Evolutionary conservation across 2,797 vertebrate species (phyloP).

Genomic region (Eulemur coronatus): DNA sequence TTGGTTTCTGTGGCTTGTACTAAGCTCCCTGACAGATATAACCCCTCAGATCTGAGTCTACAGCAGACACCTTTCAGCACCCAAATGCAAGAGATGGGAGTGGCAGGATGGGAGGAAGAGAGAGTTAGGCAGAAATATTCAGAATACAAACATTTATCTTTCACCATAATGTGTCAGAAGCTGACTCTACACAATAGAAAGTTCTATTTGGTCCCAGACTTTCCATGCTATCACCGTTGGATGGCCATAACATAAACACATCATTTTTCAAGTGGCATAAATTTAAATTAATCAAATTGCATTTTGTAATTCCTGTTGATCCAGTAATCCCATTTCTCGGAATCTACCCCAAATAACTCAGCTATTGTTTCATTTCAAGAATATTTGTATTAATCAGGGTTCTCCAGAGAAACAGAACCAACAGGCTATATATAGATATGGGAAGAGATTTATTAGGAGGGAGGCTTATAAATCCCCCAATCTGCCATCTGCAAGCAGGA

Average conservation of each 20-base stretch:
- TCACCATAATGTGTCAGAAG: background rate
- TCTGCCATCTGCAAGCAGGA: background rate
- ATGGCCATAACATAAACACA: background rate
- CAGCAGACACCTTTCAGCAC: background rate
- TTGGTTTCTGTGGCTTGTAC: background rate
- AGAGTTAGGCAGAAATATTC: background rate
- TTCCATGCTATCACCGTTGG: background rate
- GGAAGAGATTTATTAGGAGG: background rate
- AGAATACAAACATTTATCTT: background rate
- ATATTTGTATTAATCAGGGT: background rate
- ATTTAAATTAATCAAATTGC: background rate
- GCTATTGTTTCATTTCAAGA: background rate
- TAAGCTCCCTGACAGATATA: background rate
- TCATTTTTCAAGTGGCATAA: background rate
- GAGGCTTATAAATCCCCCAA: background rate
- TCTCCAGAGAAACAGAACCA: conserved; percentile 22
- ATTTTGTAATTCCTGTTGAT: conserved; percentile 10
- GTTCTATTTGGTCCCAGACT: background rate
- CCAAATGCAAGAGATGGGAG: background rate
- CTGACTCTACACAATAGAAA: background rate
- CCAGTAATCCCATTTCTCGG: background rate
- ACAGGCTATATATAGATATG: background rate
- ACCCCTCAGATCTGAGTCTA: background rate
- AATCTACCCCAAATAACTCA: conserved; percentile 2
- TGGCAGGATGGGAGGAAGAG: background rate